These are phyloP conservation scores for Gasteruption jaculator DNA, from an alignment of 2,888 invertebrate genomes.

Conservation along the genomic window DNA sequence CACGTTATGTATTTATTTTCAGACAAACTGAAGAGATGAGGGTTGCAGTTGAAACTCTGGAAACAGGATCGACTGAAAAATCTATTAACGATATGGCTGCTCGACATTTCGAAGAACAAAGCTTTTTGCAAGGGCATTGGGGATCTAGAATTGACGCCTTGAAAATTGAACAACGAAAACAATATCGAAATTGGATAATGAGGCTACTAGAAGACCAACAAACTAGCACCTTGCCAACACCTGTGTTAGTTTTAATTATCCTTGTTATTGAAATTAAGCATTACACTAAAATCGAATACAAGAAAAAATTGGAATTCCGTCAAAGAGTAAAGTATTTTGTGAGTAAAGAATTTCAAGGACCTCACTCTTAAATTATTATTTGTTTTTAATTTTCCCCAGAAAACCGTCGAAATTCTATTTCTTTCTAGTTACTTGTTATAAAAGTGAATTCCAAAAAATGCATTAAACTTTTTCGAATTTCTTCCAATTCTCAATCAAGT, in stretches of 20 bases:
- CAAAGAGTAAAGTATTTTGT: too few relatives aligned
- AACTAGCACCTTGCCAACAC: conserved; percentile 56
- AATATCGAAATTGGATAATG: conserved; percentile 89
- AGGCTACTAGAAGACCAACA: conserved; percentile 70
- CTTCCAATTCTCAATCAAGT: too few relatives aligned
- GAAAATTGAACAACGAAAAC: conserved; percentile 77
- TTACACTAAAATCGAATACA: too few relatives aligned
- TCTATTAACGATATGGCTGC: conserved; percentile 82
- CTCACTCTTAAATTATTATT: not conserved
- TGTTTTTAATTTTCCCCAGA: too few relatives aligned
- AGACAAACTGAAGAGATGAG: conserved; percentile 89
- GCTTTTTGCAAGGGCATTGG: conserved; percentile 80
- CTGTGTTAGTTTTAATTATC: conserved; percentile 50
- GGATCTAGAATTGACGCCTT: conserved; percentile 80
- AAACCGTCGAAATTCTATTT: too few relatives aligned
- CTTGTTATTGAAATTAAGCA: conserved; percentile 11
- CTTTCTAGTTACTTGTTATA: too few relatives aligned
- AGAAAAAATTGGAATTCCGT: too few relatives aligned
- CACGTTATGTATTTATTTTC: too few relatives aligned
- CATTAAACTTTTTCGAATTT: too few relatives aligned
- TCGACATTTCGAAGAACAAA: conserved; percentile 77
- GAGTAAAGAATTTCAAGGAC: not conserved
- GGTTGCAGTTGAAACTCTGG: conserved; percentile 73
- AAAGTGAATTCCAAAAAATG: too few relatives aligned
- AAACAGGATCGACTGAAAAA: conserved; percentile 72